phyloP scores from a whole-genome alignment of 2,888 invertebrate species.

The Ormyrus labotus region DNA sequence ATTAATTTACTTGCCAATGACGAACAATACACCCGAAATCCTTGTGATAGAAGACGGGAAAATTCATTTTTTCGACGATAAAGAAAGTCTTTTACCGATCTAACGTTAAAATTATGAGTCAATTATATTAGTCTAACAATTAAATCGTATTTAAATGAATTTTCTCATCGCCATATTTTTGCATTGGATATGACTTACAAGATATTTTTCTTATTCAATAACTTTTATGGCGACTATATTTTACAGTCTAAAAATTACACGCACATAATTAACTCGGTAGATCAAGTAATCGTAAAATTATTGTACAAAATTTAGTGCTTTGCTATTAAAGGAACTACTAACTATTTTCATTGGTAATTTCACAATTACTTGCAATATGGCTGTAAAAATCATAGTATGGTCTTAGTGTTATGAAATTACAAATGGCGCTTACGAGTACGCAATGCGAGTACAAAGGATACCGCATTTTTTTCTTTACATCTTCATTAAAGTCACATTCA shows the following conservation, averaged over 20 bases:
- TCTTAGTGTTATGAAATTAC: neutral
- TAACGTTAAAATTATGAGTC: neutral
- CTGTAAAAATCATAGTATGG: no score
- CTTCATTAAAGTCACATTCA: neutral
- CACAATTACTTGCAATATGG: conserved; percentile 41
- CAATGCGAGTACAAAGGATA: conserved; percentile 28
- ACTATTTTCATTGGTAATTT: conserved; percentile 42
- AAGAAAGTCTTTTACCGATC: neutral
- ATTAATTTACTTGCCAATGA: neutral
- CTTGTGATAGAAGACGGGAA: neutral
- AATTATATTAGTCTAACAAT: neutral
- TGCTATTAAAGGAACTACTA: conserved; percentile 46
- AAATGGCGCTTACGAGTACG: conserved; percentile 24
- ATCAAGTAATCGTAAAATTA: conserved; percentile 50
- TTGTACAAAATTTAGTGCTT: conserved; percentile 52
- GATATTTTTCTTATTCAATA: conserved; percentile 18
- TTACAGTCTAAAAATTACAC: conserved; percentile 7
- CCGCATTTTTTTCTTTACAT: conserved; percentile 24
- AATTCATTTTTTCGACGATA: neutral
- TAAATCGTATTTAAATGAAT: neutral
- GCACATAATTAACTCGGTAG: conserved; percentile 8
- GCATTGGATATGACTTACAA: conserved; percentile 21
- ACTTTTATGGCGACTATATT: neutral
- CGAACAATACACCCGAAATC: conserved; percentile 21
- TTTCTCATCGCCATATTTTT: neutral